A percentile compares a stretch with the other conserved stretches of the same genome.
These are phyloP conservation scores for Acestrorhynchus altus DNA, from an alignment of 2,797 vertebrate species.

Conservation along the genomic window DNA sequence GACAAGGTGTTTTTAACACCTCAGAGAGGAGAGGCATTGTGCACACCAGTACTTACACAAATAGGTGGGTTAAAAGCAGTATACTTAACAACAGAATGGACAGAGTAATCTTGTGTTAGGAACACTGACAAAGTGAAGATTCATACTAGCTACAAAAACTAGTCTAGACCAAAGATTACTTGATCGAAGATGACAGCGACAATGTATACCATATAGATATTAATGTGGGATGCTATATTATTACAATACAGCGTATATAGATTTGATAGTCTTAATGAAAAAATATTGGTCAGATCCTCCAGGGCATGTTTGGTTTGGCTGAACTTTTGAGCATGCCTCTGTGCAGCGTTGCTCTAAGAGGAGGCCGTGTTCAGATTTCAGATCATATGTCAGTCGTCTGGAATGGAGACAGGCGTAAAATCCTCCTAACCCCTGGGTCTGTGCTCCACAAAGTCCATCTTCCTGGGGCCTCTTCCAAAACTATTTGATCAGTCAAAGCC, in stretches of 20 bases:
- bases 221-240: slow-evolving; percentile 49
- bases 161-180: no score
- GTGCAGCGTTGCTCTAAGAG: slow-evolving; percentile 45
- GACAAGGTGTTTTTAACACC: slow-evolving; percentile 31
- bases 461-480: slow-evolving; percentile 32
- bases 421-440: slow-evolving; percentile 31
- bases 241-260: slow-evolving; percentile 30
- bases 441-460: slow-evolving; percentile 35
- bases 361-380: slow-evolving; percentile 45
- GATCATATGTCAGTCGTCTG: slow-evolving; percentile 50
- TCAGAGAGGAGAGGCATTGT: neutral
- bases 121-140: neutral
- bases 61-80: neutral
- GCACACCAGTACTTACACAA: neutral
- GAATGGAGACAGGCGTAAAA: slow-evolving; percentile 43
- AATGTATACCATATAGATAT: slow-evolving; percentile 40
- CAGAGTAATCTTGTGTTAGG: neutral
- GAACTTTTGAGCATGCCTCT: slow-evolving; percentile 54
- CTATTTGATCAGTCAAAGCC: slow-evolving; percentile 42
- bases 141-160: neutral
- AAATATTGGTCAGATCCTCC: slow-evolving; percentile 44
- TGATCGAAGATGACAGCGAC: slow-evolving; percentile 26
- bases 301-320: slow-evolving; percentile 57
- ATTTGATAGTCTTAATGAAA: slow-evolving; percentile 49
- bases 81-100: neutral